phyloP scores from a whole-genome alignment of 2,888 invertebrate genomes.

The Sarcophaga caerulescens region DNA sequence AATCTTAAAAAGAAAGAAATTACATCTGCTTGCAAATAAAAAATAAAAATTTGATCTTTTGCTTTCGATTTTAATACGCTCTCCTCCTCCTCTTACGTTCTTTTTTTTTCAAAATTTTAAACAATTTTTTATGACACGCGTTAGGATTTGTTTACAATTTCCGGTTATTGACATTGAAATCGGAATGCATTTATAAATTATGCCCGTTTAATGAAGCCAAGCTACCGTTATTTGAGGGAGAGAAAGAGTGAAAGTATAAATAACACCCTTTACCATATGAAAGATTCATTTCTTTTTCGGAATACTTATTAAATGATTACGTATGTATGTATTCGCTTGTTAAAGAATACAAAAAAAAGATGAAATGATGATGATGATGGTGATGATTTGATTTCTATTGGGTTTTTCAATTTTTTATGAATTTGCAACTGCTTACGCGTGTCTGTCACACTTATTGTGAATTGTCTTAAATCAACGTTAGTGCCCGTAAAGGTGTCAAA shows the following conservation, averaged over 20 bases:
- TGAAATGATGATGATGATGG: neutral
- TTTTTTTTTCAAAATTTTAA: constrained; percentile 16
- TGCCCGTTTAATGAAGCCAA: constrained; percentile 37
- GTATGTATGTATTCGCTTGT: constrained; percentile 51
- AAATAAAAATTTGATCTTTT: constrained; percentile 49
- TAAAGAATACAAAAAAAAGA: neutral
- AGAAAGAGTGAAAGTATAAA: constrained; percentile 11
- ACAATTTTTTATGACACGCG: constrained; percentile 57
- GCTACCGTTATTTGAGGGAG: neutral
- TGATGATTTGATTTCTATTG: constrained; percentile 49
- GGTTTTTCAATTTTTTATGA: neutral
- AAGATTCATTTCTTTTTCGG: constrained; percentile 48
- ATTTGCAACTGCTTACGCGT: constrained; percentile 72
- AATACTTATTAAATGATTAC: constrained; percentile 67
- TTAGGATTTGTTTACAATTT: constrained; percentile 67
- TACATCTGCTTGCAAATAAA: constrained; percentile 46
- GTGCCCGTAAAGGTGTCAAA: constrained; percentile 60
- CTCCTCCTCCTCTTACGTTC: too few relatives aligned
- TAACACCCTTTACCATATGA: constrained; percentile 43
- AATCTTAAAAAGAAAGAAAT: neutral
- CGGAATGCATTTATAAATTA: neutral
- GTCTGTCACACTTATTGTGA: constrained; percentile 72
- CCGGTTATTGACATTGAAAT: constrained; percentile 63
- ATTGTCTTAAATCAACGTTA: neutral
- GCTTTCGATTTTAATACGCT: neutral